Base-by-base conservation (phyloP, 1,140 invertebrate genomes). In the Ceratina japonica region DNA sequence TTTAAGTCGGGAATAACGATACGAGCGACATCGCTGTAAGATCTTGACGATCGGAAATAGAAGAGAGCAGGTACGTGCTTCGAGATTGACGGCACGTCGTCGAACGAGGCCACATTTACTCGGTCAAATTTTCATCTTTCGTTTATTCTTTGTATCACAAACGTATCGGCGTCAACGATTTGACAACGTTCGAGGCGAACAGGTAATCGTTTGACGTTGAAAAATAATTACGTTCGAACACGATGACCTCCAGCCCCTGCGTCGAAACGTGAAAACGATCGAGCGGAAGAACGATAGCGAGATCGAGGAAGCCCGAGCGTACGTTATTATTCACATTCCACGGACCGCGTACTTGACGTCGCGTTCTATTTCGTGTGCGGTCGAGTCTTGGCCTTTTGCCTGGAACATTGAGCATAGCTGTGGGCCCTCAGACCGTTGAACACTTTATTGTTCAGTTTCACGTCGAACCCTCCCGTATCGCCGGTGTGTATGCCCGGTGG, bases 381-480 rank as follows among this genome's bases (percentile, higher is more conserved):
- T 69, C 86, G 84, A 7, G 86, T 58, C 83, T 92, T 92, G 61
- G 88, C 87, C 83, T 90, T 92, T 68, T 90, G 80, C 63, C 79
- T 89, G 56, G 91, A 89, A 74, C 85, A 91, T 61, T 90, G 89
- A 64, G 91, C 91, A 69, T 90, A 86, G 54, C 90, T 92, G 51
- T 93, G 89, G 59, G 85, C 88, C 52, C 91, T 89, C 49, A 94
- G 80, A 13, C 88, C 88, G 83, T 96, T 96, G 89, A 95, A 96
- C 31, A 98, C 97, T 94, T 95, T 95, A 86, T 99, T 99, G 13
- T 97, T 95, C 13, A 99, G 91, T 91, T 97, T 96, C 93, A 98
- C 96, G 90, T 98, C 97, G 89, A 98, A 98, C 64, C 95, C 95
- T 58, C 95, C 97, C 18, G 96, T 97, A 90, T 98, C 97, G 0